These are phyloP conservation scores for Drosophila serrata DNA, from an alignment of 1,140 invertebrate species.

Conservation along the genomic window DNA sequence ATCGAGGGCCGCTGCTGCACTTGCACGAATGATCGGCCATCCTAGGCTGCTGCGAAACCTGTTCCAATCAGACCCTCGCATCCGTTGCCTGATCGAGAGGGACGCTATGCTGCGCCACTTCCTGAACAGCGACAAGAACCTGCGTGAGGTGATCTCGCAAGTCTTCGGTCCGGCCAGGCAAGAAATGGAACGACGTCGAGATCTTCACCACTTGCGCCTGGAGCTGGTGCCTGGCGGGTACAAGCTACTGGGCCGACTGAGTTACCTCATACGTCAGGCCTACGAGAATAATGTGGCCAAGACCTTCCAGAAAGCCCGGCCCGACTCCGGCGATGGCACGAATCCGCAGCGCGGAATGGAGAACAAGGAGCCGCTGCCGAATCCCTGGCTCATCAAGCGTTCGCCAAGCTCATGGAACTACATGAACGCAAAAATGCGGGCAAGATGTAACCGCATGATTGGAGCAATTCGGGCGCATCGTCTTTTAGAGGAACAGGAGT, in stretches of 20 bases:
- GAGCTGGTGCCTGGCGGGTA: slow-evolving; percentile 51
- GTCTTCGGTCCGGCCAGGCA: slow-evolving; percentile 50
- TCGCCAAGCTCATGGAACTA: not conserved
- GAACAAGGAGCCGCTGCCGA: slow-evolving; percentile 58
- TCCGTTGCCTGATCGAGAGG: slow-evolving; percentile 36
- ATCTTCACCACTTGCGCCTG: slow-evolving; percentile 55
- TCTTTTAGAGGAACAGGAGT: not conserved
- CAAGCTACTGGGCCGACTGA: slow-evolving; percentile 19
- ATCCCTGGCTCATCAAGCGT: slow-evolving; percentile 49
- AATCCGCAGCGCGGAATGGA: slow-evolving; percentile 62
- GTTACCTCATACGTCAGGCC: slow-evolving; percentile 24
- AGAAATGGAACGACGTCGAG: slow-evolving; percentile 52
- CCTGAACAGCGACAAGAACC: slow-evolving; percentile 60
- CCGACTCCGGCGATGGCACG: not conserved
- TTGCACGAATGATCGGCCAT: slow-evolving; percentile 17
- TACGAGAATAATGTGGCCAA: slow-evolving; percentile 59
- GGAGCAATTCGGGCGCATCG: not conserved
- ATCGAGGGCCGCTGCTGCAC: not conserved
- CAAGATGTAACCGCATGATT: slow-evolving; percentile 20
- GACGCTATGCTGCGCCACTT: slow-evolving; percentile 42
- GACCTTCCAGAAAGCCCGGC: slow-evolving; percentile 19
- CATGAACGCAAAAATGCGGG: not conserved
- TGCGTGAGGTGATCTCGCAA: slow-evolving; percentile 39
- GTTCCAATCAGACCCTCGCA: slow-evolving; percentile 32
- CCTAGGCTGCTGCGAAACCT: slow-evolving; percentile 29